phyloP scores from a whole-genome alignment of 2,797 vertebrate genomes.

The Gorsachius magnificus region DNA sequence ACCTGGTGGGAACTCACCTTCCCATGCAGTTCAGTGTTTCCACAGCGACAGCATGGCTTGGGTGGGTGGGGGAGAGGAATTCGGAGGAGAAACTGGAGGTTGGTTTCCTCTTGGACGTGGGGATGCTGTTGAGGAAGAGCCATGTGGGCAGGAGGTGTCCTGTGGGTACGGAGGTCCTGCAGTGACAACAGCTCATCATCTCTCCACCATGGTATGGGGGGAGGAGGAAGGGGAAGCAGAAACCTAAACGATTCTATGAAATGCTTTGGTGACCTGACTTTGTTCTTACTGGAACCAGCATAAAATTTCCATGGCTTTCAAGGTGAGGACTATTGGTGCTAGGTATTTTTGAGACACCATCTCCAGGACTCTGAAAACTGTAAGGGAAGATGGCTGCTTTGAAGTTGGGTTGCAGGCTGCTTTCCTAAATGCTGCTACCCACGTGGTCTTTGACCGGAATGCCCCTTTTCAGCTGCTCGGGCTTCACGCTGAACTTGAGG shows the following conservation, averaged over 20 bases:
- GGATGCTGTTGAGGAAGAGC: neutral
- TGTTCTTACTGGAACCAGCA: neutral
- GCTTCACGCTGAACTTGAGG: neutral
- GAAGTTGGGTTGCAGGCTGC: neutral
- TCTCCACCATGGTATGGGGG: neutral
- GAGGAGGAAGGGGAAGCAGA: neutral
- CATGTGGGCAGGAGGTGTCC: accelerated
- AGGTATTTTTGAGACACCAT: neutral
- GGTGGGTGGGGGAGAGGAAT: neutral
- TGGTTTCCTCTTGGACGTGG: neutral
- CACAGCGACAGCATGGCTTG: neutral
- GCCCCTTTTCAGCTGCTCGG: neutral
- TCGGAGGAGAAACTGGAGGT: neutral
- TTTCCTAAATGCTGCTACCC: neutral
- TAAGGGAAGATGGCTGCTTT: neutral
- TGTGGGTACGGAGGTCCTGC: neutral
- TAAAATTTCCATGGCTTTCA: neutral
- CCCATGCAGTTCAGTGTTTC: accelerated
- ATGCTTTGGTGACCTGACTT: neutral
- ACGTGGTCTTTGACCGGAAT: neutral
- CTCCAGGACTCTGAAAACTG: neutral
- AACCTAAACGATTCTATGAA: too few relatives aligned
- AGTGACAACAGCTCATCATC: neutral
- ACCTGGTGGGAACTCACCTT: neutral
- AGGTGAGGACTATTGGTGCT: accelerated